Percentiles rank a stretch among this genome's conserved stretches.
These are phyloP conservation scores for Alloscopus bannaensis DNA, from an alignment of 2,888 invertebrate species.

Conservation along the genomic window DNA sequence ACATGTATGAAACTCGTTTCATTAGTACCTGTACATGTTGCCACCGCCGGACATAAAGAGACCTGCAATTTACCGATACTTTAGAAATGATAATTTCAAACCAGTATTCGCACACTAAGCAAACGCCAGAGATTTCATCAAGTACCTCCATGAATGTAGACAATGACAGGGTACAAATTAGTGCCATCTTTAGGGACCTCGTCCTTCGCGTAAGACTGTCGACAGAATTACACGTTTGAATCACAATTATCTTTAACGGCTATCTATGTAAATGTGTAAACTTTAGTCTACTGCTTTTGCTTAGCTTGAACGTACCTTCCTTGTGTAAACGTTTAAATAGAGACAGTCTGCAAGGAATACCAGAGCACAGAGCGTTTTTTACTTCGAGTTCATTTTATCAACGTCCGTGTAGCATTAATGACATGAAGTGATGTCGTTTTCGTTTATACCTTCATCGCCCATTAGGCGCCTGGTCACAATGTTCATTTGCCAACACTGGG, in stretches of 20 bases:
- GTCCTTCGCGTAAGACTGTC: conserved; percentile 41
- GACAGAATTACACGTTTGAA: background rate
- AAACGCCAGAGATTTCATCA: too few relatives aligned
- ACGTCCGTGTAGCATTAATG: conserved; percentile 1
- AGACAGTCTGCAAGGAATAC: too few relatives aligned
- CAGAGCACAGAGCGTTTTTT: too few relatives aligned
- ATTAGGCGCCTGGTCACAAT: conserved; percentile 56
- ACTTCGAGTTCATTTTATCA: conserved; percentile 46
- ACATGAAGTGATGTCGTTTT: conserved; percentile 32
- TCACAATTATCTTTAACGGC: background rate
- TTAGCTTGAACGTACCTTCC: conserved; percentile 7
- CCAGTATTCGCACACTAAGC: background rate
- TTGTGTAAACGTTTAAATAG: conserved; percentile 52
- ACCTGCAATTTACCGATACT: conserved; percentile 16
- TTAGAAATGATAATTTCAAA: too few relatives aligned
- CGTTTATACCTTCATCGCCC: conserved; percentile 63
- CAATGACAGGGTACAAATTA: conserved; percentile 56
- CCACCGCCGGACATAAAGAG: conserved; percentile 63
- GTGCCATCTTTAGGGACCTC: conserved; percentile 27
- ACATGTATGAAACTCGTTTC: too few relatives aligned
- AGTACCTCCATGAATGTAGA: conserved; percentile 66
- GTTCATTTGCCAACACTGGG: conserved; percentile 65
- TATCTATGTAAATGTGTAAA: background rate
- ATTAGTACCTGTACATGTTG: conserved; percentile 42
- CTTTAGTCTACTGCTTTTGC: background rate